Evolutionary conservation across 2,113 vertebrate genomes (phyloP).

Genomic region (Addax nasomaculatus): DNA sequence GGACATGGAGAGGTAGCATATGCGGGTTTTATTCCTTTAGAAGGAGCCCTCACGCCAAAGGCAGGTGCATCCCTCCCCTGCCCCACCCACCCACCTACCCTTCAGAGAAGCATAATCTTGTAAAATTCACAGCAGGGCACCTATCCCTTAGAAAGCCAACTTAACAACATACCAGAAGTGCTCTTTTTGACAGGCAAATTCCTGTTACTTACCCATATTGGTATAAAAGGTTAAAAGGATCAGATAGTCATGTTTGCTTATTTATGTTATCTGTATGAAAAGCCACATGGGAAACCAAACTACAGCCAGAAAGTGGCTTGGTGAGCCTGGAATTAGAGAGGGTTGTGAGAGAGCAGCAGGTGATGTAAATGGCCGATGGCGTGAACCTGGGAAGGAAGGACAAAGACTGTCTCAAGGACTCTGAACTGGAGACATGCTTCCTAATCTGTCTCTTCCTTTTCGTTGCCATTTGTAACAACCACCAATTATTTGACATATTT

Average conservation of each 20-base stretch:
- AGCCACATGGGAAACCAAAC: not conserved
- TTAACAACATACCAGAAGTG: not conserved
- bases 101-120: not conserved
- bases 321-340: not conserved
- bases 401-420: not conserved
- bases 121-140: not conserved
- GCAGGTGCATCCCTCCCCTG: not conserved
- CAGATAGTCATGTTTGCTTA: not conserved
- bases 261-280: not conserved
- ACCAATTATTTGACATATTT: not conserved
- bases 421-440: not conserved
- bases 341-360: not conserved
- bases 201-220: not conserved
- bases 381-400: not conserved
- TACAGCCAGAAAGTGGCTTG: not conserved
- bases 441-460: not conserved
- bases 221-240: not conserved
- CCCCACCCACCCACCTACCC: too few relatives aligned
- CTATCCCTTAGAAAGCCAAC: not conserved
- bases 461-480: not conserved
- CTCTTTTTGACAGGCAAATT: not conserved
- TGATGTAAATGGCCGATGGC: not conserved
- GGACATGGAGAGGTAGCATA: constrained; percentile 94
- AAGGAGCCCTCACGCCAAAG: not conserved
- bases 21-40: not conserved